These are phyloP conservation scores for Mergus octosetaceus DNA, from an alignment of 2,797 vertebrate genomes.

Conservation along the genomic window DNA sequence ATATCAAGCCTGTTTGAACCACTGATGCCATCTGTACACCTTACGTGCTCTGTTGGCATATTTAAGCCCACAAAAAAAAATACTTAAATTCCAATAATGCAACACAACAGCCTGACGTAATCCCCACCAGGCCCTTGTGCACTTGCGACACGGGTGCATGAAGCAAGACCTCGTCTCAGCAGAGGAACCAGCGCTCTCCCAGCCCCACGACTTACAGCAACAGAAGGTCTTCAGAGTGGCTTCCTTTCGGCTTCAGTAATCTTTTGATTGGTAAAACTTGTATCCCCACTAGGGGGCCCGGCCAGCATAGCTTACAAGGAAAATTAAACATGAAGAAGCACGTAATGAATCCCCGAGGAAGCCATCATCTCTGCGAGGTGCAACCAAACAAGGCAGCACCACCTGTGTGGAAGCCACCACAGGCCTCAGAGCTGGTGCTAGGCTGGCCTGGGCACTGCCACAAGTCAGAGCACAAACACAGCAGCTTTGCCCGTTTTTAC, in stretches of 20 bases:
- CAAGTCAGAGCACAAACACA: not conserved
- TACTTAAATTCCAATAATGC: not conserved
- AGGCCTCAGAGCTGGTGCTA: not conserved
- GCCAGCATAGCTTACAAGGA: not conserved
- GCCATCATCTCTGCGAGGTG: not conserved
- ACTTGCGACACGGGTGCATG: not conserved
- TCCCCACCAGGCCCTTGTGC: too few species aligned
- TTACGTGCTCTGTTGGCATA: not conserved
- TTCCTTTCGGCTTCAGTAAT: not conserved
- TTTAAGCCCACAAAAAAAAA: not conserved
- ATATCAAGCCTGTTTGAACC: not conserved
- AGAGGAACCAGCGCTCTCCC: not conserved
- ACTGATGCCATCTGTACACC: not conserved
- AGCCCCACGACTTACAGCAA: accelerated
- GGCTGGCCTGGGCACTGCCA: not conserved
- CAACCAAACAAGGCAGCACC: accelerated
- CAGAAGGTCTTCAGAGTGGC: not conserved
- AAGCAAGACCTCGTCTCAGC: not conserved
- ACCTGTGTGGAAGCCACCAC: accelerated
- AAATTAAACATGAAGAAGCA: not conserved
- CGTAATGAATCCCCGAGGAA: not conserved
- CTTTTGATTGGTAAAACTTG: not conserved
- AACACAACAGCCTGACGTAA: not conserved
- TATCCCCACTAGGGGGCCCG: accelerated
- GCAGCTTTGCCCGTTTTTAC: not conserved